Percentiles rank a stretch among this genome's conserved stretches.
Conservation (phyloP, 2,888 invertebrate species). For the Allygus modestus region DNA sequence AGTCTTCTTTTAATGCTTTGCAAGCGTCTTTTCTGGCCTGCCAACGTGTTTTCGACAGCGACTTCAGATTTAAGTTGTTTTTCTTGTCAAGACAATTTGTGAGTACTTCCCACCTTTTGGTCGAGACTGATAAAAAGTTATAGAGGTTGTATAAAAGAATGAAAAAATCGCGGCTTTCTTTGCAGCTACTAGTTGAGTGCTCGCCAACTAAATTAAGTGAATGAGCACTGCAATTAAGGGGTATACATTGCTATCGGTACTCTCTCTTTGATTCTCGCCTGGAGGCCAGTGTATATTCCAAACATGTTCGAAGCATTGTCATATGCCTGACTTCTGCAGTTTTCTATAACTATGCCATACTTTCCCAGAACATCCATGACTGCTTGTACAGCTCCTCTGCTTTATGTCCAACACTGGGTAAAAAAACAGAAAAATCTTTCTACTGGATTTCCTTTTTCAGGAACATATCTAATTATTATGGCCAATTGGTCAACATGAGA, state of each 20-base stretch:
- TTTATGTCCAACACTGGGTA: constrained; percentile 71
- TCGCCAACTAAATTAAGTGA: constrained; percentile 69
- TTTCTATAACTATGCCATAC: constrained; percentile 69
- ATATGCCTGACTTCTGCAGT: constrained; percentile 71
- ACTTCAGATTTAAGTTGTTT: constrained; percentile 2
- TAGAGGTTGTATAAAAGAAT: constrained; percentile 17
- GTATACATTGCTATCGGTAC: constrained; percentile 69
- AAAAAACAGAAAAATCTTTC: constrained; percentile 72
- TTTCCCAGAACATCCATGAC: constrained; percentile 58
- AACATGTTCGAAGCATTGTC: constrained; percentile 72
- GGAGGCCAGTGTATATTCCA: constrained; percentile 70
- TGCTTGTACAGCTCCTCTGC: constrained; percentile 70
- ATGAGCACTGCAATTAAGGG: constrained; percentile 71
- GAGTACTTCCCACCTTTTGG: constrained; percentile 33
- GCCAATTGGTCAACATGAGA: constrained; percentile 72
- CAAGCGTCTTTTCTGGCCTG: constrained; percentile 44
- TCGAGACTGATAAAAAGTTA: constrained; percentile 33
- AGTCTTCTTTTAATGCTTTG: constrained; percentile 4
- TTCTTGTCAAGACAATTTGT: neutral
- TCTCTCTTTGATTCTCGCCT: constrained; percentile 71
- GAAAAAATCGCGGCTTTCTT: constrained; percentile 19
- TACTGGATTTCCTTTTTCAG: constrained; percentile 68
- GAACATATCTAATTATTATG: constrained; percentile 71
- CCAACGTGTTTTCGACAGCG: constrained; percentile 30
- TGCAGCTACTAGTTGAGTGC: constrained; percentile 3